Conservation (phyloP, 1,140 invertebrate species). For the Ridgeia piscesae region DNA sequence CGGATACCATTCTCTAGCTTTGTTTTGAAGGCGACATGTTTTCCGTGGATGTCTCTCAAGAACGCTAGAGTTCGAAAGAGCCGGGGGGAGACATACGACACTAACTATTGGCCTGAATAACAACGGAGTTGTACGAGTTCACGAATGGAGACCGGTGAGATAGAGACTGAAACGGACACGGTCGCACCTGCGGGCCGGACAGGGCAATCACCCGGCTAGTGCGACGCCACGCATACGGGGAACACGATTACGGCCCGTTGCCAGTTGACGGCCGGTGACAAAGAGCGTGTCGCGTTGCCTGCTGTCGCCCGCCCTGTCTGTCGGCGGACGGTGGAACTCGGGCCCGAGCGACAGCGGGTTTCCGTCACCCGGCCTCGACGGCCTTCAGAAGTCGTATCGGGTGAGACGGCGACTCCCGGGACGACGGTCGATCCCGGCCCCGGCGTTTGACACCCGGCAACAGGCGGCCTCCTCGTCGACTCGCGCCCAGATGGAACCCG, state of each 20-base stretch:
- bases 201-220: neutral
- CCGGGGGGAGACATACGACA: neutral
- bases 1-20: neutral
- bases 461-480: neutral
- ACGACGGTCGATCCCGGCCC: neutral
- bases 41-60: neutral
- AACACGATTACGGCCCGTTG: neutral
- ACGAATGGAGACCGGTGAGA: neutral
- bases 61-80: neutral
- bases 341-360: neutral
- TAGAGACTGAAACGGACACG: neutral
- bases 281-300: neutral
- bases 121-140: neutral
- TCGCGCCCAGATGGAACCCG: neutral
- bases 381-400: neutral
- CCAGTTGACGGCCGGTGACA: neutral
- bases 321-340: neutral
- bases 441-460: neutral
- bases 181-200: neutral
- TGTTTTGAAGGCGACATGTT: neutral
- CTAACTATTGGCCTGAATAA: neutral
- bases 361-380: neutral
- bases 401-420: neutral
- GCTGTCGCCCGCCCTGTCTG: neutral
- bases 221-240: neutral